A percentile compares a stretch with the other conserved stretches of the same genome.
These are phyloP conservation scores for Minunthozetes semirufus DNA, from an alignment of 2,888 invertebrate species.

Conservation along the genomic window DNA sequence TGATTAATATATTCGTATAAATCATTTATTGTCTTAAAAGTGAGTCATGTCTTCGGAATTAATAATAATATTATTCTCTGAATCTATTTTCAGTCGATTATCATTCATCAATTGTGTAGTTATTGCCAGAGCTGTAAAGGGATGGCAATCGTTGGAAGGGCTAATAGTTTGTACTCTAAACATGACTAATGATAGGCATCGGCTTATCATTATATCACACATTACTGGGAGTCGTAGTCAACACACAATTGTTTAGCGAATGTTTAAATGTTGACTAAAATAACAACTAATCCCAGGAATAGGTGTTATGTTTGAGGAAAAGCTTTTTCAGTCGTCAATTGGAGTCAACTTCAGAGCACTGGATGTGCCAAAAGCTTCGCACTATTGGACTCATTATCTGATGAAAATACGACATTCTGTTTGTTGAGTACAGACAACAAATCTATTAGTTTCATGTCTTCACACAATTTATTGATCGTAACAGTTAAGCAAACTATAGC, in stretches of 20 bases:
- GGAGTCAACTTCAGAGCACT: neutral
- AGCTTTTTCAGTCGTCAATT: neutral
- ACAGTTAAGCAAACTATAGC: neutral
- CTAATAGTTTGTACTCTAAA: neutral
- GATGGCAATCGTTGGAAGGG: neutral
- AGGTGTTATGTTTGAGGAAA: neutral
- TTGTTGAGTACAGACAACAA: neutral
- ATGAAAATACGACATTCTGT: constrained; percentile 1
- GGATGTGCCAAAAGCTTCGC: neutral
- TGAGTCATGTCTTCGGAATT: neutral
- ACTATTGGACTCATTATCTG: constrained; percentile 2
- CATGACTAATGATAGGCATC: neutral
- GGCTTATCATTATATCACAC: constrained; percentile 9
- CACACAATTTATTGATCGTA: constrained; percentile 3
- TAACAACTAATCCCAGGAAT: neutral
- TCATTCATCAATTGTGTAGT: neutral
- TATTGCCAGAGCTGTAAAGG: neutral
- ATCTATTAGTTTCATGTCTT: constrained; percentile 6
- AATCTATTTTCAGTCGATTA: constrained; percentile 13
- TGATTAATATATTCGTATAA: neutral
- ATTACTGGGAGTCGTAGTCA: neutral
- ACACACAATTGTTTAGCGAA: neutral
- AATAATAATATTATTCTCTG: neutral
- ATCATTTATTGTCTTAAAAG: neutral
- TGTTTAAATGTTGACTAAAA: constrained; percentile 11